Conservation (phyloP, 2,113 vertebrate genomes). For the Triplophysa dalaica region DNA sequence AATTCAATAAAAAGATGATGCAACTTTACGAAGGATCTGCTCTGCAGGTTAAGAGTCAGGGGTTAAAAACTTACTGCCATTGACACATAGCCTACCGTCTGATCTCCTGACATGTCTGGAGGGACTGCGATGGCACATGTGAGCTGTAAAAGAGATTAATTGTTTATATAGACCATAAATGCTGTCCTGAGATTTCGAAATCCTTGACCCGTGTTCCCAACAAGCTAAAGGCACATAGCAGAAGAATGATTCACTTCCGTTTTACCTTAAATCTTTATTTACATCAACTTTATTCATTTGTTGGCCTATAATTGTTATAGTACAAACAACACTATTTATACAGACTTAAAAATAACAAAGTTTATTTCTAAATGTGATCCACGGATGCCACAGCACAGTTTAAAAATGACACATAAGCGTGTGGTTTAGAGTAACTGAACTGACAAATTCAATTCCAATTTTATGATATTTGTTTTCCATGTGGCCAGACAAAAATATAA, state of each 20-base stretch:
- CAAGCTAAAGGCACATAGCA: background rate
- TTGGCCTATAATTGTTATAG: too few relatives aligned
- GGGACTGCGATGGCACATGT: slow-evolving; percentile 73
- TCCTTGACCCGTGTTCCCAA: background rate
- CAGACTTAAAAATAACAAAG: too few relatives aligned
- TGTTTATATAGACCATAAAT: background rate
- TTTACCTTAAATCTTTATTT: too few relatives aligned
- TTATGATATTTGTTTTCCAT: too few relatives aligned
- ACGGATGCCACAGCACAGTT: too few relatives aligned
- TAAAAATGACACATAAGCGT: background rate
- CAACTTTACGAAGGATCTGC: background rate
- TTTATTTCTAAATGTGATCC: too few relatives aligned
- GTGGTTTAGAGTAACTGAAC: too few relatives aligned
- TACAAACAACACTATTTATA: too few relatives aligned
- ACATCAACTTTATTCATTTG: too few relatives aligned
- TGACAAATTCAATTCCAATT: too few relatives aligned
- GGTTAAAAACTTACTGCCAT: background rate
- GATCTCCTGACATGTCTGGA: slow-evolving; percentile 73
- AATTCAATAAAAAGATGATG: background rate
- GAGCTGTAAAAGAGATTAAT: slow-evolving; percentile 59
- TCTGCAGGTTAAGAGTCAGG: background rate
- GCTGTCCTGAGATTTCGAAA: background rate
- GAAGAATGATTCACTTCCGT: background rate
- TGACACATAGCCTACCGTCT: slow-evolving; percentile 65
- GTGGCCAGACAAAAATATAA: too few relatives aligned